These are phyloP conservation scores for Phoeniculus purpureus DNA, from an alignment of 2,797 vertebrate species.

Conservation along the genomic window DNA sequence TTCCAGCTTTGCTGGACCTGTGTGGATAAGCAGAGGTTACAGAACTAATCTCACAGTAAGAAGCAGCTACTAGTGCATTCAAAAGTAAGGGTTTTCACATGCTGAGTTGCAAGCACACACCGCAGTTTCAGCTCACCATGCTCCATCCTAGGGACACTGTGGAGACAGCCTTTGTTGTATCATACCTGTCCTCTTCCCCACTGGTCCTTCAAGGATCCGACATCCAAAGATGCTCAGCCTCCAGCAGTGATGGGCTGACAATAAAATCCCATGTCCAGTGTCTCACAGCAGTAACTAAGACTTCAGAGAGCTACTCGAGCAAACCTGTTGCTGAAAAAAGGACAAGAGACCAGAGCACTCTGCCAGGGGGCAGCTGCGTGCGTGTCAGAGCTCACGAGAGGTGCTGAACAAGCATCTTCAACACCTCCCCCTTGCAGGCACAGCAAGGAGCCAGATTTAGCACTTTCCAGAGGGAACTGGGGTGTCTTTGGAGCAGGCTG, in stretches of 20 bases:
- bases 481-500: neutral
- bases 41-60: neutral
- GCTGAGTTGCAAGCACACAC: accelerated
- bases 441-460: neutral
- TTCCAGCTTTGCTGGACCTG: neutral
- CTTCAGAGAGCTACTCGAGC: accelerated
- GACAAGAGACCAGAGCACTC: neutral
- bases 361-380: neutral
- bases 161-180: neutral
- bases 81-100: neutral
- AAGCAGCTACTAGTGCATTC: neutral
- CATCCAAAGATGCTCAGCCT: neutral
- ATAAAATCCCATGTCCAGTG: neutral
- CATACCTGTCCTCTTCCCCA: neutral
- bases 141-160: neutral
- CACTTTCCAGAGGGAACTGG: neutral
- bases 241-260: neutral
- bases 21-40: neutral
- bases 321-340: neutral
- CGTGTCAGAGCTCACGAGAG: accelerated
- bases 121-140: accelerated
- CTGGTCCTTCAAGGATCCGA: neutral
- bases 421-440: neutral
- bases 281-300: neutral
- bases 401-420: neutral